A percentile compares a stretch with the other conserved stretches of the same genome.
Conservation (phyloP, 1,140 invertebrate genomes). For the Patella vulgata region DNA sequence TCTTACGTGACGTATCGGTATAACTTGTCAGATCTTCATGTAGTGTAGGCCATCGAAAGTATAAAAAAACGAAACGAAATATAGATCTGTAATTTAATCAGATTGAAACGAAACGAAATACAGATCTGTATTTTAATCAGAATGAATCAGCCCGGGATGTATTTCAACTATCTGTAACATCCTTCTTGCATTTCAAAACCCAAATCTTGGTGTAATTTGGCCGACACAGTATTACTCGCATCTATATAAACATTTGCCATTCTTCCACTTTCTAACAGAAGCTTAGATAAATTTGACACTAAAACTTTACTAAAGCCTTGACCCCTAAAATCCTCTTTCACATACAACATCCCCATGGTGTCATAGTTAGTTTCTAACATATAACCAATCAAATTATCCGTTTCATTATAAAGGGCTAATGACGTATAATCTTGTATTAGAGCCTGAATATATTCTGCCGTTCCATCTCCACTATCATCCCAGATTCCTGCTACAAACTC, state of each 20-base stretch:
- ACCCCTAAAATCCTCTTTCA: slow-evolving; percentile 8
- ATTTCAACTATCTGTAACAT: too few relatives aligned
- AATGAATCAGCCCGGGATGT: too few relatives aligned
- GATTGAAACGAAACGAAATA: too few relatives aligned
- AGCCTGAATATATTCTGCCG: neutral
- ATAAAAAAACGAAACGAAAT: too few relatives aligned
- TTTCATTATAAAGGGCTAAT: neutral
- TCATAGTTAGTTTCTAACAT: neutral
- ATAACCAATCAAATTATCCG: slow-evolving; percentile 4
- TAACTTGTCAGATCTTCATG: too few relatives aligned
- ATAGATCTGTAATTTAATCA: too few relatives aligned
- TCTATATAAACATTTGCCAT: neutral
- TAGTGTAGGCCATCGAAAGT: too few relatives aligned
- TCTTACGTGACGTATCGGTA: too few relatives aligned
- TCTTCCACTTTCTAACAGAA: neutral
- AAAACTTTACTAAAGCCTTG: slow-evolving; percentile 13
- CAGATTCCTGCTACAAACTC: neutral
- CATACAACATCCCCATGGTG: slow-evolving; percentile 12
- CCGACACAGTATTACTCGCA: neutral
- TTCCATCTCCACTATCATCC: neutral
- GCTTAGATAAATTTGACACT: slow-evolving; percentile 5
- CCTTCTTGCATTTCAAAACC: slow-evolving; percentile 7
- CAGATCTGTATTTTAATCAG: too few relatives aligned
- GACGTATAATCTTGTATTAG: neutral
- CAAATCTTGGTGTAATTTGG: neutral